Conservation (phyloP, 2,797 vertebrate genomes). For the Falco naumanni region DNA sequence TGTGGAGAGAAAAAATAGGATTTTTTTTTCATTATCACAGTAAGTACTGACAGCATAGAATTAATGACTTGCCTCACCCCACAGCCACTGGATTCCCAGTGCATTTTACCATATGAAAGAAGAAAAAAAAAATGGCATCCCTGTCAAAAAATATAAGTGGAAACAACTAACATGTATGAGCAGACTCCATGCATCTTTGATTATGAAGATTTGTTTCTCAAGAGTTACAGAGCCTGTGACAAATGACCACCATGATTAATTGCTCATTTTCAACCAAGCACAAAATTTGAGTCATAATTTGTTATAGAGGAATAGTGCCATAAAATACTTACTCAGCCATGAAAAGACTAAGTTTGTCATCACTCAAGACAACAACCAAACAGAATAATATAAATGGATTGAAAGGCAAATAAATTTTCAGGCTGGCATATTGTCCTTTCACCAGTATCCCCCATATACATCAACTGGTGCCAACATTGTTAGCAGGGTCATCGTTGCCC, state of each 20-base stretch:
- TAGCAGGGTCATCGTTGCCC: neutral
- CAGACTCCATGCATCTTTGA: neutral
- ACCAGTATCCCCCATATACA: neutral
- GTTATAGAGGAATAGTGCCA: neutral
- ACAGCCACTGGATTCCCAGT: neutral
- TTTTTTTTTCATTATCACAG: neutral
- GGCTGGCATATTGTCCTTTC: neutral
- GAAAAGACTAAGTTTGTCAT: neutral
- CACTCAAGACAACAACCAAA: neutral
- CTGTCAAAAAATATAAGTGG: neutral
- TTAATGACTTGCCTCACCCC: neutral
- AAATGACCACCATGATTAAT: conserved; percentile 25
- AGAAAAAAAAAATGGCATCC: neutral
- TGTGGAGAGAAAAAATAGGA: neutral
- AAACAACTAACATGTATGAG: neutral
- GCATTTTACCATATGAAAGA: neutral
- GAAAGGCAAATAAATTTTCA: conserved; percentile 10
- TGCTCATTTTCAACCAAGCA: conserved; percentile 22
- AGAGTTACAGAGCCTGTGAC: neutral
- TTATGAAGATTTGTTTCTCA: neutral
- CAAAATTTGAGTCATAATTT: conserved; percentile 23
- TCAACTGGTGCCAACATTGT: neutral
- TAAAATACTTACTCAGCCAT: neutral
- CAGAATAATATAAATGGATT: neutral
- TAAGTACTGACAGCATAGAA: neutral